Evolutionary conservation across 1,140 invertebrate genomes (phyloP), one percentile per base, ranked within the genome.

Genomic region (Scylla paramamosain): DNA sequence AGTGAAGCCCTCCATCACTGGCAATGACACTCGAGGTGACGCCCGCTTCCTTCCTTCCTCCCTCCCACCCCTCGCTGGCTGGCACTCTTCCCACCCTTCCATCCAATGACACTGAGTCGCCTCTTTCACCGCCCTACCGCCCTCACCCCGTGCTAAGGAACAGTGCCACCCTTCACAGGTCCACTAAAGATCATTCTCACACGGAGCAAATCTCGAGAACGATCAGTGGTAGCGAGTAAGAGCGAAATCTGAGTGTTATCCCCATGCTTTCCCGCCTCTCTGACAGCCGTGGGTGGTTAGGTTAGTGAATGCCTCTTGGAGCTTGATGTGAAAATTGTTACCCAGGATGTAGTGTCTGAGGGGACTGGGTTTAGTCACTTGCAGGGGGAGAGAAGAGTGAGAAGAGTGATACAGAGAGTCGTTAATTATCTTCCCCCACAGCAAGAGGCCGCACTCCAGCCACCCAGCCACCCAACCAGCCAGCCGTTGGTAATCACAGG

Each of bases 81-180:
- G 46, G 39, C 87, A 25, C 39, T 39, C 86, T 20, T 20, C 31
- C 86, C 86, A 32, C 8, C 87, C 48, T 91, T 48, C 39, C 39
- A 25, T 59, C 59, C 67, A 82, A 59, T 92, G 92, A 93, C 92
- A 93, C 92, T 86, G 92, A 93, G 39, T 10, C 48, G 39, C 20
- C 82, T 83, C 92, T 93, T 83, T 92, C 87, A 32, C 46, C 46
- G 87, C 67, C 83, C 32, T 82, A 6, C 29, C 91, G 32, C 77
- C 32, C 59, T 39, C 29, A 14, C 39, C 48, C 90, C 90, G 28
- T 52, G 25, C 90, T 8, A n/a, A 29, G 12, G 39, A 12, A 93
- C 77, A 93, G 92, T 84, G 92, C 67, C 82, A 93, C 92, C 92
- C 67, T 93, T 93, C 92, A 93, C 8, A n/a, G 31, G 46, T 46